These are phyloP conservation scores for Hemicrepidius hirtus DNA, from an alignment of 2,888 invertebrate species.

Conservation along the genomic window DNA sequence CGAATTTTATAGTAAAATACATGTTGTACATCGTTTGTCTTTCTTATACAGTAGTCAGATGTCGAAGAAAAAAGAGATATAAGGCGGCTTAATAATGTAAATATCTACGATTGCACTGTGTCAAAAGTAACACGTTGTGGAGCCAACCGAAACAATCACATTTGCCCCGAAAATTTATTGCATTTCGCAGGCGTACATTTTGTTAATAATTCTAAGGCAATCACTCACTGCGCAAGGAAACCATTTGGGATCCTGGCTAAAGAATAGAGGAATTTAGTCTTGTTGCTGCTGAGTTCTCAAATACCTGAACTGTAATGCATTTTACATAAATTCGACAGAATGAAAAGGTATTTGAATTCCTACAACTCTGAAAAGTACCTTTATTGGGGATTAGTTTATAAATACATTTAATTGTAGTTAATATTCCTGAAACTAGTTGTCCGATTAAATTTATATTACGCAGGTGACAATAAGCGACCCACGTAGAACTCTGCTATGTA, in stretches of 20 bases:
- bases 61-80: slow-evolving; percentile 39
- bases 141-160: slow-evolving; percentile 48
- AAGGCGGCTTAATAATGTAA: slow-evolving; percentile 48
- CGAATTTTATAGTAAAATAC: slow-evolving; percentile 42
- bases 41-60: slow-evolving; percentile 26
- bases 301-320: slow-evolving; percentile 26
- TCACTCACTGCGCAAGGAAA: slow-evolving; percentile 46
- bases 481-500: no score
- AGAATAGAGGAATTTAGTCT: slow-evolving; percentile 45
- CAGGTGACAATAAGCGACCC: no score
- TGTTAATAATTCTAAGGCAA: slow-evolving; percentile 50
- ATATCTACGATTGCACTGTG: slow-evolving; percentile 44
- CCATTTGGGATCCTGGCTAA: slow-evolving; percentile 41
- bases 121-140: slow-evolving; percentile 50
- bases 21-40: slow-evolving; percentile 38
- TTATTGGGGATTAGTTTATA: no score
- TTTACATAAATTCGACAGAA: slow-evolving; percentile 29
- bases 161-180: slow-evolving; percentile 48
- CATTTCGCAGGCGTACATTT: slow-evolving; percentile 48
- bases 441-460: no score
- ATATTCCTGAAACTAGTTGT: no score
- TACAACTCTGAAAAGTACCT: no score
- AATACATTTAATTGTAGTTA: no score
- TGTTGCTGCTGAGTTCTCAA: slow-evolving; percentile 24
- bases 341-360: slow-evolving; percentile 11